A percentile compares a stretch with the other conserved stretches of the same genome.
These are phyloP conservation scores for Smittia aterrima DNA, from an alignment of 2,888 invertebrate genomes.

Conservation along the genomic window DNA sequence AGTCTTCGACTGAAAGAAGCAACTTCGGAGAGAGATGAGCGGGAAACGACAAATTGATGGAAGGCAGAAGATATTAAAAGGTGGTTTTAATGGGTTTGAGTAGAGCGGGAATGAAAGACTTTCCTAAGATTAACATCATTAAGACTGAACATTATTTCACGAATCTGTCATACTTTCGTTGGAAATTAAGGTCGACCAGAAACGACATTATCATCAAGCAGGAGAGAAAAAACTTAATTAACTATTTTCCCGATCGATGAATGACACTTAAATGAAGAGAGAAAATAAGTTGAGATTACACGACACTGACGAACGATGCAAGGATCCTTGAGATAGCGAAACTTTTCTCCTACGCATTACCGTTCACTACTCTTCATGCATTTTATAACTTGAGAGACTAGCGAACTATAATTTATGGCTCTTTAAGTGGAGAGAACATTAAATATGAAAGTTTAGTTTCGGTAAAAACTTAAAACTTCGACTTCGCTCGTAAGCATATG, in stretches of 20 bases:
- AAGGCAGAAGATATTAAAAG: conserved; percentile 8
- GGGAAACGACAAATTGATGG: conserved; percentile 21
- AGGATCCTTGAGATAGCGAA: too few relatives aligned
- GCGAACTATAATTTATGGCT: conserved; percentile 8
- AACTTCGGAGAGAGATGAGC: background rate
- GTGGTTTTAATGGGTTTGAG: background rate
- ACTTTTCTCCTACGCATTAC: background rate
- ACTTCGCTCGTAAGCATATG: background rate
- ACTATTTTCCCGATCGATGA: background rate
- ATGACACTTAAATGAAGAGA: too few relatives aligned
- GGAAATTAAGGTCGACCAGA: background rate
- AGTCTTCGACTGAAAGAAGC: background rate
- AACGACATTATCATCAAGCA: background rate
- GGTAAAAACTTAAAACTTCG: background rate
- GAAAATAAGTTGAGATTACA: too few relatives aligned
- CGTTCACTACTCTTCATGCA: background rate
- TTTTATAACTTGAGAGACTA: background rate
- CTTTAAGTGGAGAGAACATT: background rate
- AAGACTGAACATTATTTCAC: background rate
- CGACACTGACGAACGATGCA: too few relatives aligned
- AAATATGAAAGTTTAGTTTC: background rate
- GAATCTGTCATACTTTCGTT: conserved; percentile 24
- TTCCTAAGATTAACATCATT: conserved; percentile 18
- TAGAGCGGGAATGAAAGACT: background rate
- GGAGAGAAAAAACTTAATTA: conserved; percentile 19